A percentile compares a stretch with the other conserved stretches of the same genome.
Evolutionary conservation across 2,113 vertebrate species (phyloP).

Genomic region (Chionomys nivalis): DNA sequence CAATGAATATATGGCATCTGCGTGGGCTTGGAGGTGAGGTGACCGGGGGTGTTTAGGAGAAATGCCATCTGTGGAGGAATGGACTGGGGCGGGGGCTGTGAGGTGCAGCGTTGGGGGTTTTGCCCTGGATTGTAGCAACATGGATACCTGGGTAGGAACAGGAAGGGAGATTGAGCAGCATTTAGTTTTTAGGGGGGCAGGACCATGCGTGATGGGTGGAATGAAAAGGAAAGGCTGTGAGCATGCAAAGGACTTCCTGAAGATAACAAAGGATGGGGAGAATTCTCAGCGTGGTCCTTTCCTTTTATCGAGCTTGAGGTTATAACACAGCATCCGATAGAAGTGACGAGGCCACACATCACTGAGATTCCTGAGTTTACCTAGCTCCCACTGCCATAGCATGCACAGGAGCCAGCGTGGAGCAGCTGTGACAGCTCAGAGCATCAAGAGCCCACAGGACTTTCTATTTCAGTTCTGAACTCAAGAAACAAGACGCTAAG

Average conservation of each 20-base stretch:
- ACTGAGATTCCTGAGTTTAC: neutral
- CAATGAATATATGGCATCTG: neutral
- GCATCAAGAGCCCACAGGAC: neutral
- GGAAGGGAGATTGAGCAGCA: accelerated
- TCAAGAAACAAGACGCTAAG: neutral
- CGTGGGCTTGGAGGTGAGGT: neutral
- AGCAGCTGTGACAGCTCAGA: neutral
- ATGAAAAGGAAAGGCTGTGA: neutral
- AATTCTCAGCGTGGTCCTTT: neutral
- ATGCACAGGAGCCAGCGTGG: neutral
- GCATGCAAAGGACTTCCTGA: neutral
- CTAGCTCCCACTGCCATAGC: neutral
- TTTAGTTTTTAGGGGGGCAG: neutral
- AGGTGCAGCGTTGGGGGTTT: neutral
- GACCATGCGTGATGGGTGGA: too few species aligned
- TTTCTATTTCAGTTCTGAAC: neutral
- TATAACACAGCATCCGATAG: neutral
- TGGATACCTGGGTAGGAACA: neutral
- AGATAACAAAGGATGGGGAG: neutral
- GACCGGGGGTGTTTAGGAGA: neutral
- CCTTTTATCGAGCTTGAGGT: neutral
- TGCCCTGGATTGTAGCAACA: neutral
- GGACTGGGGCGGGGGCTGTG: neutral
- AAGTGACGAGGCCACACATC: neutral
- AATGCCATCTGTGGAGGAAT: neutral